Base-by-base conservation (phyloP, 2,888 invertebrate species). In the Tenthredo livida region DNA sequence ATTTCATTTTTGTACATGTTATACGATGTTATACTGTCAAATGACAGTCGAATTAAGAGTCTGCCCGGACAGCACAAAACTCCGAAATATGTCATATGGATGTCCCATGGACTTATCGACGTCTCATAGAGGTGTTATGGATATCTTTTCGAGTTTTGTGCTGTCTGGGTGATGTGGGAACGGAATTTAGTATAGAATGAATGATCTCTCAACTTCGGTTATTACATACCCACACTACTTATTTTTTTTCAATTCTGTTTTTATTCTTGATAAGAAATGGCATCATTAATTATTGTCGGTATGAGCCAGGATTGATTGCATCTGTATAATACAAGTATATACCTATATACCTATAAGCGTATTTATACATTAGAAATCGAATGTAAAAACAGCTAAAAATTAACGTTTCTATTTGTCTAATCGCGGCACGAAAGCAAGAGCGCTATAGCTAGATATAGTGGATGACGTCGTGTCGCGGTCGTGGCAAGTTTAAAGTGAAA, bases 351-450 rank as follows among this genome's bases (percentile, higher is more conserved):
- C 2, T 33, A 33, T 33, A 43, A 12, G 43, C 3, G 43, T 21
- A 61, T 33, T 70, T 70, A 17, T 37, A 10, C 12, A 43, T 73
- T 73, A 73, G 40, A 37, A 73, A 73, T 73, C 72, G 72, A 73
- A 73, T 29, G 40, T 72, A 43, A 72, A 72, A 72, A 72, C 40
- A 72, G 21, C 4, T 72, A 3, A 72, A 72, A 72, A 67, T 67
- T 67, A 67, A 67, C 67, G 67, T 73, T 43, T 73, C 40, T 73
- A 43, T 73, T 43, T 73, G 43, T 73, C 43, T 40, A 73, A 43
- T 73, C 17, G 40, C 72, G 9, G 10, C 33, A 73, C 40, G 40
- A 73, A 43, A 73, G 72, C 29, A 73, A 43, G 40, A 67, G 67
- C 9, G 1, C 33, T 33, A 33, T 67, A 43, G 40, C 40, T 40